phyloP scores from a whole-genome alignment of 2,113 vertebrate species.

The Sorex araneus region DNA sequence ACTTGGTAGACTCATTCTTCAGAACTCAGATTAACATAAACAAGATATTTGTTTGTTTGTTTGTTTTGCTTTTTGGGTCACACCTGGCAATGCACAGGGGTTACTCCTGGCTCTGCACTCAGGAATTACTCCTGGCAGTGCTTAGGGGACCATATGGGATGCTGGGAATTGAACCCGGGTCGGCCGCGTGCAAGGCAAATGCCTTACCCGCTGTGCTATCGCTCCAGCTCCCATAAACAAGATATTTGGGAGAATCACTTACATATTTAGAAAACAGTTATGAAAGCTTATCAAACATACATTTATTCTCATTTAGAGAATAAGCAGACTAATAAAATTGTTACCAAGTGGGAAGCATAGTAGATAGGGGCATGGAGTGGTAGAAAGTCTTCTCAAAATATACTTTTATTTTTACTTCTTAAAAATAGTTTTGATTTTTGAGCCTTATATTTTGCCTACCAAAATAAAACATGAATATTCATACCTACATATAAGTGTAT shows the following conservation, averaged over 20 bases:
- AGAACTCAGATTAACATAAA: slow-evolving; percentile 65
- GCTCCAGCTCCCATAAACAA: no score
- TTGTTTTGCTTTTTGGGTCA: no score
- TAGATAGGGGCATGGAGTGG: background rate
- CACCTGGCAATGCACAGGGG: no score
- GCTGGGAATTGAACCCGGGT: no score
- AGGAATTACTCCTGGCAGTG: no score
- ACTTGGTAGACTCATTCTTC: slow-evolving; percentile 59
- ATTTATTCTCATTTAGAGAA: slow-evolving; percentile 45
- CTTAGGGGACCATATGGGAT: no score
- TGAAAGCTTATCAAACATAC: background rate
- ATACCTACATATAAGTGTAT: slow-evolving; percentile 3
- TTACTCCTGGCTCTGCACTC: no score
- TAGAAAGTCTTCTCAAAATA: background rate
- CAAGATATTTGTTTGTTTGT: slow-evolving; percentile 57
- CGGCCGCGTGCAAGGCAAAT: no score
- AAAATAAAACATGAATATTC: slow-evolving; percentile 20
- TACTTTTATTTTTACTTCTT: background rate
- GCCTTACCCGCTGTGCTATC: no score
- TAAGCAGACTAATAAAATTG: slow-evolving; percentile 58
- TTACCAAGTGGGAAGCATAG: slow-evolving; percentile 31
- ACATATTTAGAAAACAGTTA: slow-evolving; percentile 63
- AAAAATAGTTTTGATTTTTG: slow-evolving; percentile 46
- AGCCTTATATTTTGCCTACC: slow-evolving; percentile 11
- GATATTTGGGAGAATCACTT: slow-evolving; percentile 45